Base-by-base conservation (phyloP, 2,888 invertebrate genomes). In the Melangyna quadrimaculata region DNA sequence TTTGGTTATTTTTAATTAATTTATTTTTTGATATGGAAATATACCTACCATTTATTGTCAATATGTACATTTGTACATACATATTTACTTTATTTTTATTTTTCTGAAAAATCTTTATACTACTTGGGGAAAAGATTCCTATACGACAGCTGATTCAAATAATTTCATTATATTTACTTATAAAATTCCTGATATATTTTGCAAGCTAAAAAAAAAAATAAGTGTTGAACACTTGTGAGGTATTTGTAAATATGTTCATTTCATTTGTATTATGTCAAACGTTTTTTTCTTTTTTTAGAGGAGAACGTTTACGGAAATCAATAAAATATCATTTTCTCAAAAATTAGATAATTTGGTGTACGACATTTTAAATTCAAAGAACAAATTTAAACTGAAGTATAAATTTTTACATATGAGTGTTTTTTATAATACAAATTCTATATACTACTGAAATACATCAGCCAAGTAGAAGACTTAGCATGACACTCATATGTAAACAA, bases 101-200 rank as follows among this genome's bases (percentile, higher is more conserved):
- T 14, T 29, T 17, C 2, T 63, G 24, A 17, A 6, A 40, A 61
- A 17, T 40, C 8, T 27, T 9, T 22, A 7, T 29, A 24, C 14
- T 48, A 65, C 65, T 65, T 65, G 65, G 45, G 65, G 65, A 65
- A 65, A 65, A 32, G 48, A 65, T 65, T 65, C 32, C 65, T 48
- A n/a, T 17, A n/a, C 9, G 65, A 65, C 48, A 65, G 45, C 45
- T 65, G 32, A 45, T 48, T 29, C 45, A 5, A 29, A 65, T 1
- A 1, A 24, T 6, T 43, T 29, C 29, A 63, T 5, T 32, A 65
- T 65, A 32, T 65, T 65, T 24, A 19, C 29, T n/a, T 6, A 22
- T 48, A 19, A 32, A n/a, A 65, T 65, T 65, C 65, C 45, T 19
- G 35, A 35, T 12, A 22, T 2, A 22, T 22, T 48, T 48, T 1